These are phyloP conservation scores for Nannoperca obscura DNA, from an alignment of 2,797 vertebrate genomes.

Conservation along the genomic window DNA sequence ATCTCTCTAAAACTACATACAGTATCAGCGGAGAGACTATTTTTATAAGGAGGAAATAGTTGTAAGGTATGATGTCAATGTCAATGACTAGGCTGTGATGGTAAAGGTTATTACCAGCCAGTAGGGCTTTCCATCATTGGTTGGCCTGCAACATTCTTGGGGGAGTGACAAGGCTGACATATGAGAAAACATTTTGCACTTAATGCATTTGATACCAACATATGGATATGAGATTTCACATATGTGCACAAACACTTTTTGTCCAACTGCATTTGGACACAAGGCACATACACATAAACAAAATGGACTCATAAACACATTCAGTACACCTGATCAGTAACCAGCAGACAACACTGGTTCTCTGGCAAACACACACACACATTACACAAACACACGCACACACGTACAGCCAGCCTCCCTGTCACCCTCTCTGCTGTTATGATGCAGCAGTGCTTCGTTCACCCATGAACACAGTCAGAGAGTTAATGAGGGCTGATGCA, in stretches of 20 bases:
- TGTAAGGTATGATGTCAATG: no score
- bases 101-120: neutral
- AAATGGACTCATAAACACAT: neutral
- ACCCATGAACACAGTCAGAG: constrained; percentile 13
- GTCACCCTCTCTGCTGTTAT: constrained; percentile 24
- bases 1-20: neutral
- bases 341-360: neutral
- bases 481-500: constrained; percentile 7
- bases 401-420: neutral
- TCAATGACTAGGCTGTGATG: neutral
- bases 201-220: neutral
- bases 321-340: neutral
- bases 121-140: neutral
- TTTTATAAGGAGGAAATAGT: constrained; percentile 21
- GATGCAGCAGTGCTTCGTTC: constrained; percentile 28
- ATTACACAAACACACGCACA: neutral
- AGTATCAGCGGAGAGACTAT: neutral
- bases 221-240: neutral
- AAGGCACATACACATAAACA: neutral
- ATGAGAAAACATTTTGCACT: neutral
- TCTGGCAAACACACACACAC: neutral
- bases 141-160: neutral
- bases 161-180: neutral
- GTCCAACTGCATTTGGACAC: no score
- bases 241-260: neutral